These are phyloP conservation scores for Megalonaias nervosa DNA, from an alignment of 1,140 invertebrate species.

Conservation along the genomic window DNA sequence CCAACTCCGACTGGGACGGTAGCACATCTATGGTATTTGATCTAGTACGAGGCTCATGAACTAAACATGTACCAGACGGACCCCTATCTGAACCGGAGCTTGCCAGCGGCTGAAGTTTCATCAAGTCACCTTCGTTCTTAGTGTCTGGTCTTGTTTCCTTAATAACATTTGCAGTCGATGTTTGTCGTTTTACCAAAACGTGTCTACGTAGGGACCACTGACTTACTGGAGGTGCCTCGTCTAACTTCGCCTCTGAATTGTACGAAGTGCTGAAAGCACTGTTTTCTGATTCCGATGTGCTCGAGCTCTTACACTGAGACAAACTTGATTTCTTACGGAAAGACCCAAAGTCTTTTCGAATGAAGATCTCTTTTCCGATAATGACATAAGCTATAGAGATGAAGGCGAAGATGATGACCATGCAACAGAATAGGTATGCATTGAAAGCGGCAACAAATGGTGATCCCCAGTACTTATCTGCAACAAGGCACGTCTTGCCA, in stretches of 20 bases:
- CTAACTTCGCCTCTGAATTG: not conserved
- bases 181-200: not conserved
- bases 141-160: no score
- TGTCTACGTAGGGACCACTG: conserved; percentile 10
- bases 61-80: no score
- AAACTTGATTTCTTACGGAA: not conserved
- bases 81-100: no score
- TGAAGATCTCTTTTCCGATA: conserved; percentile 21
- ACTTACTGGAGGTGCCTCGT: conserved; percentile 4
- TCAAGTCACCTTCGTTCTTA: no score
- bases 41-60: no score
- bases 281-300: no score
- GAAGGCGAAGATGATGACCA: conserved; percentile 10
- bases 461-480: not conserved
- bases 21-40: no score
- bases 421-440: conserved; percentile 18
- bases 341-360: conserved; percentile 1
- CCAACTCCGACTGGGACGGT: no score
- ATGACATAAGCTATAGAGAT: conserved; percentile 19
- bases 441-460: not conserved
- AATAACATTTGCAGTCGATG: no score
- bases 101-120: no score
- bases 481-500: conserved; percentile 26
- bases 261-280: not conserved
- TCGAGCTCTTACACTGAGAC: not conserved